phyloP scores from a whole-genome alignment of 2,888 invertebrate genomes.

The Epsilonema sp. region DNA sequence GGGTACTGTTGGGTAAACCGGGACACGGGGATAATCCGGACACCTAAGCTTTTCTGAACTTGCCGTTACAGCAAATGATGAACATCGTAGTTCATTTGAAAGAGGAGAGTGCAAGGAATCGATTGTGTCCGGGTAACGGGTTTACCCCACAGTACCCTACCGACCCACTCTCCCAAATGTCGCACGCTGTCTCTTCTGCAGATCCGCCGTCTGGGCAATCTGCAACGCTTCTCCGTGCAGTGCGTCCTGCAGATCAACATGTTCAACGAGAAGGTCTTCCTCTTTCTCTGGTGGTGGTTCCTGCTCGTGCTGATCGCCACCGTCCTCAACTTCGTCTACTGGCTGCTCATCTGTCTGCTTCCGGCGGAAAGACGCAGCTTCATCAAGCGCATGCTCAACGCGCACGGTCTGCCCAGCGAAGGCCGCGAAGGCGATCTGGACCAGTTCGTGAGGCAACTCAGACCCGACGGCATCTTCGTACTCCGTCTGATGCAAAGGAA shows the following conservation, averaged over 20 bases:
- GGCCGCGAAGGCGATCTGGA: background rate
- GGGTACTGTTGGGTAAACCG: no score
- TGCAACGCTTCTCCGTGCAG: conserved; percentile 5
- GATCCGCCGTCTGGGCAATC: conserved; percentile 5
- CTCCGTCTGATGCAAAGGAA: conserved; percentile 15
- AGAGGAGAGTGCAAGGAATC: no score
- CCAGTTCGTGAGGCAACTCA: background rate
- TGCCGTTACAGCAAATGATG: no score
- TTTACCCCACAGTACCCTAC: no score
- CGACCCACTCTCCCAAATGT: no score
- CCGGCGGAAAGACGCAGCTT: background rate
- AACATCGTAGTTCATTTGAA: no score
- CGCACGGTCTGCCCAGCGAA: background rate
- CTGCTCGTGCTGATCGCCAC: conserved; percentile 15
- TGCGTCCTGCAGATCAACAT: conserved; percentile 13
- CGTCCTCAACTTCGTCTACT: background rate
- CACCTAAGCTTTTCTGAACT: no score
- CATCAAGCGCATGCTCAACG: background rate
- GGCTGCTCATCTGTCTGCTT: background rate
- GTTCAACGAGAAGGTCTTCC: conserved; percentile 28
- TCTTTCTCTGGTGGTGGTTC: conserved; percentile 28
- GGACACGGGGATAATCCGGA: no score
- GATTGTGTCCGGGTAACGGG: no score
- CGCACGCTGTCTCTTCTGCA: no score
- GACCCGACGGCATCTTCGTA: conserved; percentile 11